A percentile compares a stretch with the other conserved stretches of the same genome.
Evolutionary conservation across 2,113 vertebrate species (phyloP).

Genomic region (Ia io): DNA sequence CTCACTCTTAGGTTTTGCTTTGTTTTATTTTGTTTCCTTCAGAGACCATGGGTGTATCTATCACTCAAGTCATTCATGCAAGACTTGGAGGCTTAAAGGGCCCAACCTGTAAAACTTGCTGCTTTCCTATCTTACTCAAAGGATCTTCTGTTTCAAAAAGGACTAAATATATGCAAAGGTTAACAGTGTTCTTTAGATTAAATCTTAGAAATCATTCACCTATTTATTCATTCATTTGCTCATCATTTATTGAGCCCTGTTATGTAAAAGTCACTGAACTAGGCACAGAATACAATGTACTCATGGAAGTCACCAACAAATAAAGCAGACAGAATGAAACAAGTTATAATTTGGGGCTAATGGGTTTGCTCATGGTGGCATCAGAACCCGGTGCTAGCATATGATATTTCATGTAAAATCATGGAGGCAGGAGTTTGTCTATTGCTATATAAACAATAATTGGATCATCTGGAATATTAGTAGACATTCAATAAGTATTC

Average conservation of each 20-base stretch:
- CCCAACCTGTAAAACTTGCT: not conserved
- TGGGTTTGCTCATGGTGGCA: not conserved
- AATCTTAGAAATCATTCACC: not conserved
- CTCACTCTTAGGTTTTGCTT: not conserved
- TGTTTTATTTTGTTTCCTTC: conserved; percentile 31
- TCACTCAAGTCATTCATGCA: not conserved
- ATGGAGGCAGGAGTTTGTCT: not conserved
- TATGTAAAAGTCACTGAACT: not conserved
- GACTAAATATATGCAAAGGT: not conserved
- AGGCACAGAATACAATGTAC: not conserved
- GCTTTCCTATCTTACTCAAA: not conserved
- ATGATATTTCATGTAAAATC: not conserved
- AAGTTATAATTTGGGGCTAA: not conserved
- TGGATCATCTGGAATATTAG: not conserved
- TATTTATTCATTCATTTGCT: not conserved
- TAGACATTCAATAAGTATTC: not conserved
- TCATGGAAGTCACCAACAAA: not conserved
- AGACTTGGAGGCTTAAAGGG: not conserved
- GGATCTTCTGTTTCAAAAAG: not conserved
- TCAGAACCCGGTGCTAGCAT: not conserved
- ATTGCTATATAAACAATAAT: not conserved
- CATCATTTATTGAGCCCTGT: not conserved
- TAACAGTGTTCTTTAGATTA: not conserved
- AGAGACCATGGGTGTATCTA: not conserved
- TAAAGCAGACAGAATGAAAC: not conserved